These are phyloP conservation scores for Amiota mariae DNA, from an alignment of 2,888 invertebrate genomes.

Conservation along the genomic window DNA sequence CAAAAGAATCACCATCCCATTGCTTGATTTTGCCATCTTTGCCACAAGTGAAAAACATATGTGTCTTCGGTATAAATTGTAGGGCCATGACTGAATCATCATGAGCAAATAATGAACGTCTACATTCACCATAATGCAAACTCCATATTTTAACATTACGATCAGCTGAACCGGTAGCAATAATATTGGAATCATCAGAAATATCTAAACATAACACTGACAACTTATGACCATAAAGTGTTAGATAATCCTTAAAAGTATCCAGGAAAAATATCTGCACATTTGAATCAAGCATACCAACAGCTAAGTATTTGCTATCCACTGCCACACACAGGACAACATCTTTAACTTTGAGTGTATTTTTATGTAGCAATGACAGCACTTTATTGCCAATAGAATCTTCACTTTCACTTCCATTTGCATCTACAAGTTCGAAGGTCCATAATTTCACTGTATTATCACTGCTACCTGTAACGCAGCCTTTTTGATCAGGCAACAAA, in stretches of 20 bases:
- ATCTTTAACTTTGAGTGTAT: conserved; percentile 91
- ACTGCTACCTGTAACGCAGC: conserved; percentile 88
- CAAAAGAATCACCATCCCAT: conserved; percentile 96
- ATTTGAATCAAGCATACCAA: conserved; percentile 92
- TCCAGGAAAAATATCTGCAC: conserved; percentile 96
- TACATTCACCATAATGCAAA: conserved; percentile 98
- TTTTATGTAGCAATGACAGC: conserved; percentile 84
- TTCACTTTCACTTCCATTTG: conserved; percentile 76
- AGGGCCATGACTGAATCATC: conserved; percentile 94
- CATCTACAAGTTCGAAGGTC: conserved; percentile 90
- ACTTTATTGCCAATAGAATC: conserved; percentile 77
- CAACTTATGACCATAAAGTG: conserved; percentile 95
- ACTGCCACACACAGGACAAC: conserved; percentile 87
- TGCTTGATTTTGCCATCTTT: conserved; percentile 96
- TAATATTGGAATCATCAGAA: conserved; percentile 87
- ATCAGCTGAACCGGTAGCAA: conserved; percentile 96
- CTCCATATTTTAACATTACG: conserved; percentile 98
- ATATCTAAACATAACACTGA: conserved; percentile 96
- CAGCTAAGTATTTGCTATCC: conserved; percentile 90
- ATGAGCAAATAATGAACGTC: conserved; percentile 95
- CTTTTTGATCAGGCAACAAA: conserved; percentile 86
- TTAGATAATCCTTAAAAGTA: conserved; percentile 94
- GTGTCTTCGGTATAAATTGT: conserved; percentile 91
- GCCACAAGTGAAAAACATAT: conserved; percentile 93
- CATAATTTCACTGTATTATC: conserved; percentile 95